Percentiles rank a stretch among this genome's conserved stretches.
Evolutionary conservation across 2,113 vertebrate species (phyloP).

Genomic region (Steatornis caripensis): DNA sequence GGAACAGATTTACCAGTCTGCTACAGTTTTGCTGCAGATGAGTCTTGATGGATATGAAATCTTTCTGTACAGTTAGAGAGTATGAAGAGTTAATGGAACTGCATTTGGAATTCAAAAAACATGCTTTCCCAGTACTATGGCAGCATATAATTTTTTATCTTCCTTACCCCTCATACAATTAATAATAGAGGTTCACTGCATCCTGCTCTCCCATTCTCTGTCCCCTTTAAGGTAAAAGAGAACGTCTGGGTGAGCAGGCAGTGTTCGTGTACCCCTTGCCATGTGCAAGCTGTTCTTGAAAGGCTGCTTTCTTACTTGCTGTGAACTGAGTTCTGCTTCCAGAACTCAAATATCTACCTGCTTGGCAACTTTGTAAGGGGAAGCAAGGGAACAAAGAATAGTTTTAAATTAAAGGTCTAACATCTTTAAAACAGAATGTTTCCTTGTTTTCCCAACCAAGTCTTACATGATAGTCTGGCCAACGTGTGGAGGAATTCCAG

Average conservation of each 20-base stretch:
- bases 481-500: not conserved
- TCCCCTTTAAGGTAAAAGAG: not conserved
- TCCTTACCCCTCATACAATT: not conserved
- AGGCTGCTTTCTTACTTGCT: constrained; percentile 11
- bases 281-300: constrained; percentile 20
- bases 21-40: not conserved
- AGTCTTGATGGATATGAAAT: not conserved
- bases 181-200: not conserved
- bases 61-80: not conserved
- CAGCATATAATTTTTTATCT: not conserved
- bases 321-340: not conserved
- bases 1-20: not conserved
- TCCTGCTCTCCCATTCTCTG: not conserved
- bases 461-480: not conserved
- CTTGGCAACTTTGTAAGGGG: not conserved
- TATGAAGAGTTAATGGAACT: not conserved
- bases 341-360: not conserved
- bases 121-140: not conserved
- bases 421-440: not conserved
- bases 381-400: not conserved
- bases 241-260: not conserved
- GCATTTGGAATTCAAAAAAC: not conserved
- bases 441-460: not conserved
- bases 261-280: not conserved
- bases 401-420: constrained; percentile 13